Evolutionary conservation across 2,888 invertebrate species (phyloP).

Genomic region (Mimachlamys varia): DNA sequence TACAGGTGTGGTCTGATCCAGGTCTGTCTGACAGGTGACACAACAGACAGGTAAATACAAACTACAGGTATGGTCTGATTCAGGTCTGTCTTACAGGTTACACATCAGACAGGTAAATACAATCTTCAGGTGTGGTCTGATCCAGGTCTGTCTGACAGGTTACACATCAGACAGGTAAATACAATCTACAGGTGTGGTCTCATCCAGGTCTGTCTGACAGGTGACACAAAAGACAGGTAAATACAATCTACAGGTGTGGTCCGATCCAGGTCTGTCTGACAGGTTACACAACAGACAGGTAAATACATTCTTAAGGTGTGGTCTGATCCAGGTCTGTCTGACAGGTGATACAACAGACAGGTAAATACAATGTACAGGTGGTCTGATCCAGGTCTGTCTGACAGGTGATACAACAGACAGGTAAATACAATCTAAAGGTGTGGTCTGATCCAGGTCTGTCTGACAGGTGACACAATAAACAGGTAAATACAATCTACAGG

Average conservation of each 20-base stretch:
- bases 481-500: constrained; percentile 39
- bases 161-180: constrained; percentile 43
- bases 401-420: constrained; percentile 39
- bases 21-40: constrained; percentile 59
- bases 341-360: constrained; percentile 40
- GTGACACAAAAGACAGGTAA: constrained; percentile 43
- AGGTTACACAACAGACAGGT: constrained; percentile 38
- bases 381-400: constrained; percentile 69
- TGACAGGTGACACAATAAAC: constrained; percentile 44
- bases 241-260: constrained; percentile 49
- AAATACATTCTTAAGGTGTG: constrained; percentile 43
- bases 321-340: constrained; percentile 69
- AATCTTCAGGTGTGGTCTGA: constrained; percentile 59
- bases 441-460: constrained; percentile 70
- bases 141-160: constrained; percentile 63
- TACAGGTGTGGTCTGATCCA: constrained; percentile 64
- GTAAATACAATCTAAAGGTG: constrained; percentile 34
- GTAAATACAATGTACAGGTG: constrained; percentile 53
- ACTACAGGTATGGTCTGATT: constrained; percentile 63
- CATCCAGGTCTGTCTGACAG: constrained; percentile 65
- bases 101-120: constrained; percentile 42
- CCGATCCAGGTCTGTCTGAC: constrained; percentile 57
- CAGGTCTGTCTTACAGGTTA: constrained; percentile 61
- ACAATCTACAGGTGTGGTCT: constrained; percentile 55
- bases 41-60: constrained; percentile 43